Evolutionary conservation across 2,888 invertebrate genomes (phyloP), one percentile per base, ranked within the genome.

Genomic region (Tenthredo scrophulariae): DNA sequence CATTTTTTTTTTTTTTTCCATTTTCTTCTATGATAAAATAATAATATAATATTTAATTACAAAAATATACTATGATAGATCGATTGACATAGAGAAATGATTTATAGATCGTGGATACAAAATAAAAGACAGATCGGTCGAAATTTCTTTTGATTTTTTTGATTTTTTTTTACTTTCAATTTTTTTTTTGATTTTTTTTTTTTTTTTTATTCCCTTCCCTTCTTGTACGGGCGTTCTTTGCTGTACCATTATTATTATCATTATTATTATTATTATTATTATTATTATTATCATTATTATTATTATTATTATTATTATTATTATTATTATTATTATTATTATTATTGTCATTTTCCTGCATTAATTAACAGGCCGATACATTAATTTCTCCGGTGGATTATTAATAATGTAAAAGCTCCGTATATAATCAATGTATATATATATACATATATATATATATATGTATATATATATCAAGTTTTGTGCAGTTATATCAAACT

Each of bases 401-500:
- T 37, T 37, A 26, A 33, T 70, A 62, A 82, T 40, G 82, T 43
- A 37, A 58, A 62, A 22, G 82, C 82, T 65, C 33, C 70, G 67
- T 33, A 26, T 29, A 67, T 67, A 67, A 33, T 33, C 22, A 67
- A 33, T n/a, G 1, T 62, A n/a, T 26, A 40, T 62, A 22, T 15
- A 29, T 58, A 22, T 40, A 40, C 22, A 62, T 40, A 6, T 6
- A 1, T 33, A 79, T 22, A 58, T 58, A n/a, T 40, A 29, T 62
- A 58, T 40, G 62, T 37, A 62, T 40, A 1, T 15, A 4, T 37
- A 80, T 33, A 80, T 40, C 29, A 83, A 43, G 13, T 62, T 92
- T 92, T 92, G 93, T 93, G 93, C 93, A 92, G 92, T 93, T 92
- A 93, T 93, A 93, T 92, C 92, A 91, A 92, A 93, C 92, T 92